Conservation (phyloP, 2,797 vertebrate genomes). For the Graptemys geographica region DNA sequence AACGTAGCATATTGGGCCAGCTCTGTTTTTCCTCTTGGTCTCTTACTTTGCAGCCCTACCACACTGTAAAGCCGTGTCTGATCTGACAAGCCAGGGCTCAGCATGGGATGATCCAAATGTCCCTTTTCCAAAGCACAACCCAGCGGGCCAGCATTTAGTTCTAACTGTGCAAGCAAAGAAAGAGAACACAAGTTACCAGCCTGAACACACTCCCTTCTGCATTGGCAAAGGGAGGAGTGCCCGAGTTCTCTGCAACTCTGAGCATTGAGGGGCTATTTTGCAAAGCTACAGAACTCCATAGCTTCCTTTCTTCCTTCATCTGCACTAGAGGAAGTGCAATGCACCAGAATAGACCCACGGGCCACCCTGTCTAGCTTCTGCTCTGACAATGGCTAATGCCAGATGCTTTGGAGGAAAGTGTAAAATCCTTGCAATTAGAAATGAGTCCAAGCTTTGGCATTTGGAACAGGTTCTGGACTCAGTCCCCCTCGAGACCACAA, state of each 20-base stretch:
- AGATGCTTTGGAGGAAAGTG: background rate
- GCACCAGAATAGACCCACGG: accelerated
- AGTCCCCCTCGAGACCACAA: background rate
- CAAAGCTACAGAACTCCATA: too few species aligned
- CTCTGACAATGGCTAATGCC: background rate
- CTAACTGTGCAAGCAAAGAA: background rate
- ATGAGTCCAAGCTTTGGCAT: background rate
- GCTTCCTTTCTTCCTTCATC: accelerated
- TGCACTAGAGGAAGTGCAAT: accelerated
- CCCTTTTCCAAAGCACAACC: background rate
- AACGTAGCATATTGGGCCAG: background rate
- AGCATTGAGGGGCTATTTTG: background rate
- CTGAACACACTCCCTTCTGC: background rate
- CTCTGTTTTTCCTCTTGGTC: background rate
- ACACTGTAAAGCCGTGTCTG: accelerated
- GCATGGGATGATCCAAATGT: background rate
- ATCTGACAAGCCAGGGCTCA: background rate
- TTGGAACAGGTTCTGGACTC: too few species aligned
- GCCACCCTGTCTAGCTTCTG: background rate
- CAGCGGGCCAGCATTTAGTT: background rate
- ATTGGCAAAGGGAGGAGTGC: background rate
- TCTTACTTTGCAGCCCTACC: accelerated
- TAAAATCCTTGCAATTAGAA: background rate
- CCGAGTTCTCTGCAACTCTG: background rate
- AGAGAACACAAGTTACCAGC: background rate